Conservation (phyloP, 2,888 invertebrate genomes). For the Lepidocyrtoides sp. region DNA sequence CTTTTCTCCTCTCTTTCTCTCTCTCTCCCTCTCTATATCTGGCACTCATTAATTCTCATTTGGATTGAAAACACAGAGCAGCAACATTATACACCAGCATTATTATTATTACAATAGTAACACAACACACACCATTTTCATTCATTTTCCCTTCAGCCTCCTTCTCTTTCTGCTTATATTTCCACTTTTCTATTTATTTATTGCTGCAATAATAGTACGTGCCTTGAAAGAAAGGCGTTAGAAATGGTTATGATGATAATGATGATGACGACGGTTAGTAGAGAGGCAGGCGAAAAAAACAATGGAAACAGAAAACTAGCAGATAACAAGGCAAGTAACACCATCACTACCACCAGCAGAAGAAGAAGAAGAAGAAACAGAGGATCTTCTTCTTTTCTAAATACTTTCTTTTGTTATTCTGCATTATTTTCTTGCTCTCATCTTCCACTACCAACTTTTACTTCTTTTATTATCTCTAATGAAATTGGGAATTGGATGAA, state of each 20-base stretch:
- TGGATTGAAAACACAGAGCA: conserved; percentile 19
- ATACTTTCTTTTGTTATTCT: background rate
- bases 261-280: conserved; percentile 39
- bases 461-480: conserved; percentile 55
- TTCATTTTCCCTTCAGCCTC: background rate
- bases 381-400: background rate
- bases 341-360: no score
- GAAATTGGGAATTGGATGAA: conserved; percentile 67
- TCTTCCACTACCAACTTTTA: background rate
- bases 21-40: background rate
- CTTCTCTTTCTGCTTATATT: no score
- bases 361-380: background rate
- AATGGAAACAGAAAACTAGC: background rate
- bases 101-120: background rate
- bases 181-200: conserved; percentile 7
- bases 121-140: background rate
- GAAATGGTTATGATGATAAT: conserved; percentile 66
- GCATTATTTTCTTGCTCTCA: background rate
- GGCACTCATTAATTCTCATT: conserved; percentile 79
- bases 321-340: conserved; percentile 32
- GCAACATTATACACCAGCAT: background rate
- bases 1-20: conserved; percentile 1
- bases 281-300: conserved; percentile 13
- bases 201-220: background rate
- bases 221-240: conserved; percentile 20